Base-by-base conservation (phyloP, 2,888 invertebrate species). In the Polyommatus iphigenia region DNA sequence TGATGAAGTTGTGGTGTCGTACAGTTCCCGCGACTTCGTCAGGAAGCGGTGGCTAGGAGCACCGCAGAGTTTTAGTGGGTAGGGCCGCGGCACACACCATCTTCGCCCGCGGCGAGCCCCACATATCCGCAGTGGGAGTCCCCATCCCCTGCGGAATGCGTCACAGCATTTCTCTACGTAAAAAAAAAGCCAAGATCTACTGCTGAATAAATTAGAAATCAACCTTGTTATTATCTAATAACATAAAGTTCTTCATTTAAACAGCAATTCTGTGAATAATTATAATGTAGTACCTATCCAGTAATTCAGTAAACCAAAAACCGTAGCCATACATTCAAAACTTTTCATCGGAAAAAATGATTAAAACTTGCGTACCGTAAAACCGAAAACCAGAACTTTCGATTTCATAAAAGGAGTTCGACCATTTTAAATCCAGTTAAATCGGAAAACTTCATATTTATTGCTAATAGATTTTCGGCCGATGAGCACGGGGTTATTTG, bases 401-500 rank as follows among this genome's bases (percentile, higher is more conserved):
- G 85, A 85, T 88, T 90, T 90, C 87, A 90, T 90, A 87, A 85
- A 83, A 82, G 80, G 81, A 82, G 81, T 82, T 85, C 85, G 85
- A 85, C 88, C 86, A 85, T 90, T 92, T 93, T 90, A 92, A 93
- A 91, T 92, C 92, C 90, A 88, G 89, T 90, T 91, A 90, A 93
- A 94, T 93, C 91, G 92, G 91, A 93, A 94, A 94, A 94, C 90
- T 94, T 93, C 90, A 93, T 93, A 93, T 94, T 94, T 94, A 94
- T 93, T 94, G 93, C 93, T 92, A 93, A 94, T 94, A 93, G 94
- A 93, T 94, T 94, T 90, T 91, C 88, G 90, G 87, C 88, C 89
- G 92, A 90, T 91, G 92, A 92, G 87, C 92, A 90, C 88, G 85
- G 90, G 91, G 91, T 91, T 93, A 93, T 93, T 91, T 90, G 91